Evolutionary conservation across 1,140 invertebrate species (phyloP), one percentile per base, ranked within the genome.

Genomic region (Papilio polyxenes): DNA sequence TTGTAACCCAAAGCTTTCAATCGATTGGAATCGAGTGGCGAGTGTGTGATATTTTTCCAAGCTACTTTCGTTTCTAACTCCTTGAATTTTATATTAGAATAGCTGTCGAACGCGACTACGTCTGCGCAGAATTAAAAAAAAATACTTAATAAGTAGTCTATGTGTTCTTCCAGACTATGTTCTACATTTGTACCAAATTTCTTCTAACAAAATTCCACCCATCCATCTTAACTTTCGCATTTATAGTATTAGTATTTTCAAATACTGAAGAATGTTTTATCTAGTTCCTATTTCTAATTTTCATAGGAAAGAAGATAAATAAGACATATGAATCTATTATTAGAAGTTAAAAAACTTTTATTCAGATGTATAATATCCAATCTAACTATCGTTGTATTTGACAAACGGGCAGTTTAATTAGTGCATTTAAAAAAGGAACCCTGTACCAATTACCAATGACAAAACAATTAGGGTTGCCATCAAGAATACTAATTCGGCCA

Each of bases 401-500:
- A 77, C 48, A 79, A n/a, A 17, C 37, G 51, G 31, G 48, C 49
- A 79, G 53, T 82, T 37, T 75, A 23, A 82, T 82, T 82, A 79
- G 77, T 62, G 77, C 77, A 17, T 79, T 77, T 48, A 79, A 62
- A 79, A 79, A 79, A 15, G 31, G 17, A 62, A 44, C 51, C 15
- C 82, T 80, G 59, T 75, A 81, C 82, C 85, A 87, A 87, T 86
- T 86, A 87, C 82, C 81, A 83, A 74, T 87, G 87, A 85, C 87
- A 88, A 82, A 79, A 77, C 86, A 89, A 89, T 89, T 89, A 87
- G 85, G 84, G 79, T 75, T 85, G 83, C 83, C 83, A 87, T 87
- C 87, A 86, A 85, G 85, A 86, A 86, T 85, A 87, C 85, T 87
- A 89, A 89, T 87, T 89, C 81, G 85, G 83, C 87, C 83, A 87